Evolutionary conservation across 2,888 invertebrate genomes (phyloP).

Genomic region (Brachypterus glaber): DNA sequence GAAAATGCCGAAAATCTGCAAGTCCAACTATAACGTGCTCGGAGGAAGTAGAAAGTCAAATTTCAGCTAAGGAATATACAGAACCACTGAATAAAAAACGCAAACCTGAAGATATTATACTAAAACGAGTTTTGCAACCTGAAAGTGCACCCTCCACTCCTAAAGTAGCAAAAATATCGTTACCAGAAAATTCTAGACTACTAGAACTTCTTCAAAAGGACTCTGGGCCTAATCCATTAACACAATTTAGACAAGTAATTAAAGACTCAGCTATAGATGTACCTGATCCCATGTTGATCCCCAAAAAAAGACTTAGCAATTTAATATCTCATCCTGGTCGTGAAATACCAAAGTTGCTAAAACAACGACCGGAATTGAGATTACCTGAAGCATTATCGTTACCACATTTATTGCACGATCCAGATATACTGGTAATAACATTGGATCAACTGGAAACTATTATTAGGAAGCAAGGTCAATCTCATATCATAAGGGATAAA

Average conservation of each 20-base stretch:
- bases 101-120: constrained; percentile 42
- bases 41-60: constrained; percentile 53
- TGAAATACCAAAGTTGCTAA: constrained; percentile 66
- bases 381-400: constrained; percentile 64
- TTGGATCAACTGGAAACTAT: constrained; percentile 62
- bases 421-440: constrained; percentile 69
- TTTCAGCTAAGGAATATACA: constrained; percentile 36
- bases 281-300: constrained; percentile 73
- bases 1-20: constrained; percentile 55
- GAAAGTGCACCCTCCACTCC: constrained; percentile 16
- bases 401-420: constrained; percentile 64
- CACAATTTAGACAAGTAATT: constrained; percentile 61
- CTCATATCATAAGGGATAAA: constrained; percentile 25
- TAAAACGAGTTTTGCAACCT: constrained; percentile 45
- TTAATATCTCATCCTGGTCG: constrained; percentile 62
- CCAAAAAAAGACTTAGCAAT: constrained; percentile 62
- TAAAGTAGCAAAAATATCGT: constrained; percentile 15
- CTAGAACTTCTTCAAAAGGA: constrained; percentile 40
- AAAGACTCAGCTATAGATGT: constrained; percentile 58
- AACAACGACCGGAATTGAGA: constrained; percentile 62
- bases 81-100: constrained; percentile 43
- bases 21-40: constrained; percentile 69
- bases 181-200: constrained; percentile 36
- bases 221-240: constrained; percentile 53
- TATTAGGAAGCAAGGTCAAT: constrained; percentile 45